Evolutionary conservation across 2,888 invertebrate genomes (phyloP).

Genomic region (Dilophus febrilis): DNA sequence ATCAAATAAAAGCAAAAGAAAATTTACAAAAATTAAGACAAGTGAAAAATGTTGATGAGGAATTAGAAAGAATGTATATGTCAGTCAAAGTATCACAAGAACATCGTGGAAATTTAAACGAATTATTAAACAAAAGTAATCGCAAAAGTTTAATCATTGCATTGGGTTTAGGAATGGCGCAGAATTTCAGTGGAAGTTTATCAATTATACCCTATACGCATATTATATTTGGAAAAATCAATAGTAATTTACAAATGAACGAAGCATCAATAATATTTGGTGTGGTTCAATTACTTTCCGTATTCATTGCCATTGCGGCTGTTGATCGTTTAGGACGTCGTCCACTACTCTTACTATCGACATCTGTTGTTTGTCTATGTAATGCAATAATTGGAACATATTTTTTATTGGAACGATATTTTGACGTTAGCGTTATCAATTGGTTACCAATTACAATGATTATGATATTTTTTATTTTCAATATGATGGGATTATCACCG

Average conservation of each 20-base stretch:
- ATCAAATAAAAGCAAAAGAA: conserved; percentile 36
- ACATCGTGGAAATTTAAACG: conserved; percentile 14
- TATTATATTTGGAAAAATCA: conserved; percentile 41
- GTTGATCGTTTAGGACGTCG: conserved; percentile 45
- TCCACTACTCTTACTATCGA: conserved; percentile 39
- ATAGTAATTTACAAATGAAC: conserved; percentile 27
- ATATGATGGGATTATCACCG: conserved; percentile 43
- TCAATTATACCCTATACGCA: conserved; percentile 41
- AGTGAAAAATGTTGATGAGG: conserved; percentile 36
- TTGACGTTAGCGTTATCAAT: conserved; percentile 31
- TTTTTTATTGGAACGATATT: conserved; percentile 34
- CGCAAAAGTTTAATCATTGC: conserved; percentile 40
- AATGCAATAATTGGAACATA: conserved; percentile 37
- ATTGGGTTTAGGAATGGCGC: conserved; percentile 39
- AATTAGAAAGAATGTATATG: conserved; percentile 23
- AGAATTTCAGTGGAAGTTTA: conserved; percentile 43
- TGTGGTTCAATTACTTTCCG: conserved; percentile 35
- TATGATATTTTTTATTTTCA: conserved; percentile 41
- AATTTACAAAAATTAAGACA: conserved; percentile 42
- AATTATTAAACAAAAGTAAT: conserved; percentile 24
- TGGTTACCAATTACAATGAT: conserved; percentile 42
- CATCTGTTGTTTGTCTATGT: conserved; percentile 35
- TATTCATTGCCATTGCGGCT: no score
- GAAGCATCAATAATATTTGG: conserved; percentile 37
- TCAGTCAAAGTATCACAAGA: conserved; percentile 37